Conservation (phyloP, 2,797 vertebrate species). For the Chaetophractus vellerosus region DNA sequence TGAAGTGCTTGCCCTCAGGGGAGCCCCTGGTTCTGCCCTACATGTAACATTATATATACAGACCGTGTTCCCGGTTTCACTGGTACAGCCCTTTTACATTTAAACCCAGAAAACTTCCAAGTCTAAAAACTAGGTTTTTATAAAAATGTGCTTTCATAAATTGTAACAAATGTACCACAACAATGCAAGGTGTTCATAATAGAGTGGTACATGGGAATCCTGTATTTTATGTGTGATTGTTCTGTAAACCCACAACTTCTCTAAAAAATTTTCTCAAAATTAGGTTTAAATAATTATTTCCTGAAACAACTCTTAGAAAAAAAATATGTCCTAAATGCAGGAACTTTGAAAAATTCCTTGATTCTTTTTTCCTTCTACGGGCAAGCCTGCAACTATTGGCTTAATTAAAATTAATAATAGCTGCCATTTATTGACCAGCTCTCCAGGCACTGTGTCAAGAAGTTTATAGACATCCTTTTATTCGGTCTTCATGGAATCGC, state of each 20-base stretch:
- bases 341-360: background rate
- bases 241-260: no score
- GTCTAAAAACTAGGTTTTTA: conserved; percentile 15
- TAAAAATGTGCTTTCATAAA: no score
- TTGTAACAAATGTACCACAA: no score
- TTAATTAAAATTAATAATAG: conserved; percentile 35
- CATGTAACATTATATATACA: background rate
- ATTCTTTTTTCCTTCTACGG: background rate
- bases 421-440: background rate
- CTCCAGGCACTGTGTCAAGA: background rate
- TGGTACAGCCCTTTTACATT: background rate
- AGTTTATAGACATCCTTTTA: background rate
- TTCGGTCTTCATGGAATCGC: background rate
- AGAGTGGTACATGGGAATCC: no score
- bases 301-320: conserved; percentile 34
- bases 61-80: background rate
- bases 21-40: background rate
- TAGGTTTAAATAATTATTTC: background rate
- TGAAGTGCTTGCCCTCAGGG: conserved; percentile 59
- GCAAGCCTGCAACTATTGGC: background rate
- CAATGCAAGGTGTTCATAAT: no score
- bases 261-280: no score
- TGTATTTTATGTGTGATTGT: no score
- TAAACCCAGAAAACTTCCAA: conserved; percentile 1
- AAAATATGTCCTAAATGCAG: background rate